Conservation (phyloP, 1,140 invertebrate species). For the Bilobella aurantiaca region DNA sequence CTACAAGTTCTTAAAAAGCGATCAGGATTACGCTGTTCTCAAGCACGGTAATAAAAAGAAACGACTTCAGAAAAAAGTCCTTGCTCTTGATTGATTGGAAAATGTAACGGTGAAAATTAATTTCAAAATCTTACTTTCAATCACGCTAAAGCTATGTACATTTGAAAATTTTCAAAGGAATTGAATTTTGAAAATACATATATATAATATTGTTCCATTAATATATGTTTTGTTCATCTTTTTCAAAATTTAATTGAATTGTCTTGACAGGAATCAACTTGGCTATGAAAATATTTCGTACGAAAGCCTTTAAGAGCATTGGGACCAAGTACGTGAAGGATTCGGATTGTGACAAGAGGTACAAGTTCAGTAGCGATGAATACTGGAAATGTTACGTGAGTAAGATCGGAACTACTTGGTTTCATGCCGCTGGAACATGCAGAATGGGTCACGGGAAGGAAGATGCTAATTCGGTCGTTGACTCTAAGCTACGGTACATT, state of each 20-base stretch:
- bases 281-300: constrained; percentile 36
- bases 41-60: background rate
- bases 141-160: too few species aligned
- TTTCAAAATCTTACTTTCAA: too few species aligned
- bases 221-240: background rate
- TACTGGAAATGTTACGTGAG: constrained; percentile 25
- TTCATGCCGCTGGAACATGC: background rate
- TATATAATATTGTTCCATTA: background rate
- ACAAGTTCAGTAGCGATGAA: constrained; percentile 32
- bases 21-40: background rate
- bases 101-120: too few species aligned
- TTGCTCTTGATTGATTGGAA: too few species aligned
- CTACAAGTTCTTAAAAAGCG: constrained; percentile 5
- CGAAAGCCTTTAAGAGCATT: constrained; percentile 36
- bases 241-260: background rate
- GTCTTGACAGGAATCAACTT: constrained; percentile 9
- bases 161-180: background rate
- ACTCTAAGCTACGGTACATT: constrained; percentile 10
- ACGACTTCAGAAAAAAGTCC: too few species aligned
- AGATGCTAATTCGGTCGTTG: constrained; percentile 3
- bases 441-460: background rate
- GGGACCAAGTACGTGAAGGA: constrained; percentile 30
- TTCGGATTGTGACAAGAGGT: constrained; percentile 33
- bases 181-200: constrained; percentile 22
- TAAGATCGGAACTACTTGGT: background rate